Base-by-base conservation (phyloP, 2,113 vertebrate species). In the Xenopus laevis region DNA sequence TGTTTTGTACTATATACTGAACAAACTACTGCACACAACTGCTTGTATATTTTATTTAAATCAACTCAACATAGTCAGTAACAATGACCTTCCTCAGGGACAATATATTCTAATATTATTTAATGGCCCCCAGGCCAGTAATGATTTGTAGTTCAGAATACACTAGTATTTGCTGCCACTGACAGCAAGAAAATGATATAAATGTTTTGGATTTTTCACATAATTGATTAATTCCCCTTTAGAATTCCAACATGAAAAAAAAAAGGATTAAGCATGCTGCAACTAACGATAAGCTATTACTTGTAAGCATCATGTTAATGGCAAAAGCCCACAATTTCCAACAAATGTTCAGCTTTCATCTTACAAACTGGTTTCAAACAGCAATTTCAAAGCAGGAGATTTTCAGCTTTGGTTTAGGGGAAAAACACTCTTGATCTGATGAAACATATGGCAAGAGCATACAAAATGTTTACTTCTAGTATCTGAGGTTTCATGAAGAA, bases 161-260 rank as follows among this genome's bases (percentile, higher is more conserved):
- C 21, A 20, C n/a, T 65, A 33, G 33, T 45, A 61, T 57, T 52
- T 40, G 15, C n/a, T 27, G 47, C 13, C 47, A 30, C 18, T 45
- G 23, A 47, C 71, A 65, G n/a, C 33, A 13, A 27, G 23, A 27
- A 27, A 27, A 27, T 27, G 23, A 27, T 27, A 27, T 20, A 65
- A 65, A 65, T 45, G 44, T 50, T 74, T 47, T 18, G 65, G 55
- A 40, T 46, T n/a, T 44, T 72, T 72, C 33, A 66, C 12, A 40
- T 33, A 72, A 53, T 52, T n/a, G n/a, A 63, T 73, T 58, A 20
- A 55, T 55, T 9, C 55, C n/a, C 45, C 45, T 33, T 52, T 63
- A 53, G 59, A 52, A 11, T 72, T 64, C 13, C 46, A 64, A 64
- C 64, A 23, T 64, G 50, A 50, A 2, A 50, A 53, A 2, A 50